Evolutionary conservation across 2,888 invertebrate genomes (phyloP), one percentile per base, ranked within the genome.

Genomic region (Chalcis sispes): DNA sequence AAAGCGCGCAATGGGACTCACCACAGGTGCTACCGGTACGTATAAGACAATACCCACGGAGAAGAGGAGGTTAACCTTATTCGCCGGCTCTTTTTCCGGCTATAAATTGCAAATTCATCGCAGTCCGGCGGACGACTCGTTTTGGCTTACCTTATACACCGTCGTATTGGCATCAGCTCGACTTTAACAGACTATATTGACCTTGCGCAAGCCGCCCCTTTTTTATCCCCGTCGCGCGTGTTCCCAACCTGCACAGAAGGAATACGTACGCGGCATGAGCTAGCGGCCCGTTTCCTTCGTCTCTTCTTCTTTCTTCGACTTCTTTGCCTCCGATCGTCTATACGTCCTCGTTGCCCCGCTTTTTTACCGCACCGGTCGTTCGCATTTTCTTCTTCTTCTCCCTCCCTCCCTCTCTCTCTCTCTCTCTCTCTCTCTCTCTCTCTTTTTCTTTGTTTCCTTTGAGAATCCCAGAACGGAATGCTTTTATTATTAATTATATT

Each of bases 31-130:
- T n/a, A 15, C 46, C n/a, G 8, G n/a, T 46, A n/a, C 13, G 3
- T 46, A 15, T n/a, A 46, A 46, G 46, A 46, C 46, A 46, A 46
- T 46, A n/a, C 46, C n/a, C n/a, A 46, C 46, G 8, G 46, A 46
- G 46, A n/a, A n/a, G 13, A n/a, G 4, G n/a, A 36, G 10, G 4
- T 10, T 36, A 7, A 36, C 36, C 10, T 46, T 46, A 15, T 46
- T 46, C n/a, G 46, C 46, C 13, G 3, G 8, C 46, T 8, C n/a
- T 46, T 46, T 46, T 46, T 46, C n/a, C 3, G 13, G 13, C n/a
- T 46, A 15, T 3, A 7, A 46, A 42, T 61, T 25, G 59, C 59
- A 40, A 61, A 61, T 61, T 61, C 59, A 42, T 42, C n/a, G n/a
- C n/a, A n/a, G n/a, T 61, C 20, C 10, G 40, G 23, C 42, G 1